A percentile compares a stretch with the other conserved stretches of the same genome.
Evolutionary conservation across 2,888 invertebrate genomes (phyloP).

Genomic region (Eupeodes luniger): DNA sequence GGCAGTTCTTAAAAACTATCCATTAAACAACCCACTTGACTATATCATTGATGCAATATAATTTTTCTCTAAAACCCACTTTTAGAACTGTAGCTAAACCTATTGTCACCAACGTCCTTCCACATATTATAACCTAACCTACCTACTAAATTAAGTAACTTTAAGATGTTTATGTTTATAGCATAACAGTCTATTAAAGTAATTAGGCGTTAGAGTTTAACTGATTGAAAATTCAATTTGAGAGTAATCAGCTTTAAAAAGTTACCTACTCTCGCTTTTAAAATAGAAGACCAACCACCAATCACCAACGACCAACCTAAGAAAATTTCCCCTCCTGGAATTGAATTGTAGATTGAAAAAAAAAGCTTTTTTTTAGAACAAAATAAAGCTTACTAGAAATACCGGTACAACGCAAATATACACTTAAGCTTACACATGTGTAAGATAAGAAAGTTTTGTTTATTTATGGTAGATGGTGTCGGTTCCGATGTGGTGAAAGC

Average conservation of each 20-base stretch:
- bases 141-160: too few relatives aligned
- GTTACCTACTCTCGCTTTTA: not conserved
- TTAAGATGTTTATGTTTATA: too few relatives aligned
- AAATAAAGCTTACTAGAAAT: not conserved
- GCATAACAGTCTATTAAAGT: too few relatives aligned
- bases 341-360: conserved; percentile 1
- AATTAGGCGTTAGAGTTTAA: too few relatives aligned
- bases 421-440: not conserved
- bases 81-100: too few relatives aligned
- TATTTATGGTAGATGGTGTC: not conserved
- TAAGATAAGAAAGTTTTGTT: not conserved
- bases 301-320: not conserved
- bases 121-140: too few relatives aligned
- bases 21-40: too few relatives aligned
- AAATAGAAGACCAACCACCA: not conserved
- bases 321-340: conserved; percentile 28
- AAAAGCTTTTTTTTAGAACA: conserved; percentile 39
- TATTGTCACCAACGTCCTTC: too few relatives aligned
- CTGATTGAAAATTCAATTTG: not conserved
- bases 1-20: too few relatives aligned
- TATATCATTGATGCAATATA: too few relatives aligned
- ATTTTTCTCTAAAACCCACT: too few relatives aligned
- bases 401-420: not conserved
- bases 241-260: not conserved
- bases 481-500: not conserved